phyloP scores from a whole-genome alignment of 2,888 invertebrate species.

The Drosophila leonis region DNA sequence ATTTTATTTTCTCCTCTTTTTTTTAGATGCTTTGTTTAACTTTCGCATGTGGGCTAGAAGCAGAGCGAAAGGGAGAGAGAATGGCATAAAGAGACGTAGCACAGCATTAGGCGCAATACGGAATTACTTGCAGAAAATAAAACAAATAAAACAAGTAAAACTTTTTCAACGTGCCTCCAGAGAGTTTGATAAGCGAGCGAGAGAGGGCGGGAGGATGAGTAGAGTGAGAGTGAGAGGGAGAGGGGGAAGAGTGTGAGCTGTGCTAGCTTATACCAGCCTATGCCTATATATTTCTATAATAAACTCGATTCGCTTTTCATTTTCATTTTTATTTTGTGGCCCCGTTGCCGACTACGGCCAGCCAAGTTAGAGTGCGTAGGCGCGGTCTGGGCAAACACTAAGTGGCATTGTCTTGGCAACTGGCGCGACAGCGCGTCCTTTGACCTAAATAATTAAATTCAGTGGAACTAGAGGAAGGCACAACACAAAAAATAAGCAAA shows the following conservation, averaged over 20 bases:
- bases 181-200: slow-evolving; percentile 29
- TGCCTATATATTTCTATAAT: slow-evolving; percentile 47
- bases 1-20: slow-evolving; percentile 15
- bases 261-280: background rate
- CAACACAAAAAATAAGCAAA: background rate
- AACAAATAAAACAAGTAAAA: slow-evolving; percentile 69
- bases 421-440: slow-evolving; percentile 63
- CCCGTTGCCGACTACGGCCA: background rate
- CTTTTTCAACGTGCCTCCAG: slow-evolving; percentile 54
- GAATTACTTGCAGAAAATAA: slow-evolving; percentile 72
- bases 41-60: slow-evolving; percentile 38
- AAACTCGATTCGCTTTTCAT: slow-evolving; percentile 66
- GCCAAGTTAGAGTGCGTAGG: slow-evolving; percentile 6
- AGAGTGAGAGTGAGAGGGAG: background rate
- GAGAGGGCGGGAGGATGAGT: background rate
- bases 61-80: slow-evolving; percentile 6
- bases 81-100: slow-evolving; percentile 31
- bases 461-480: slow-evolving; percentile 34
- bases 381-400: slow-evolving; percentile 29
- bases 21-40: slow-evolving; percentile 67
- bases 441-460: slow-evolving; percentile 81
- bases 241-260: background rate
- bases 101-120: slow-evolving; percentile 70
- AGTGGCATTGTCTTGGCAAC: slow-evolving; percentile 72
- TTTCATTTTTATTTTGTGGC: slow-evolving; percentile 26